phyloP scores from a whole-genome alignment of 2,888 invertebrate species.

The Unio delphinus region DNA sequence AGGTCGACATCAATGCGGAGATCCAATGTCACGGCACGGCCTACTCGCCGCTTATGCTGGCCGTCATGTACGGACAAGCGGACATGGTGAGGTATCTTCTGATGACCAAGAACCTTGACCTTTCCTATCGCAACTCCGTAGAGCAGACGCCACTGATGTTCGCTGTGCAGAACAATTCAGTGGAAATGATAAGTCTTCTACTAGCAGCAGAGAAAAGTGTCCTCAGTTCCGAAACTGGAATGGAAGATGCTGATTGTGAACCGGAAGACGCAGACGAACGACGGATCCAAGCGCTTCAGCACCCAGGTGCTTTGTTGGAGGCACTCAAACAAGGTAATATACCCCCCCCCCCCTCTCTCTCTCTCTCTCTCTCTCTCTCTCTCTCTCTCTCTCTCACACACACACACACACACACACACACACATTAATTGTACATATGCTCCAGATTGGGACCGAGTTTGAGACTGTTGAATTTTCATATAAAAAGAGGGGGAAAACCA shows the following conservation, averaged over 20 bases:
- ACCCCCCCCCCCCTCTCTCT: too few relatives aligned
- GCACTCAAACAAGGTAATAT: constrained; percentile 29
- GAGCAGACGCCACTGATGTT: constrained; percentile 30
- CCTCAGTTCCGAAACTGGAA: background rate
- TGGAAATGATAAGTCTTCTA: constrained; percentile 25
- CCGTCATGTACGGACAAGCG: constrained; percentile 24
- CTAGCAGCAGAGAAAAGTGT: constrained; percentile 23
- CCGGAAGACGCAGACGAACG: too few relatives aligned
- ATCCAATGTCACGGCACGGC: constrained; percentile 28
- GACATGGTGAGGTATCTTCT: constrained; percentile 32
- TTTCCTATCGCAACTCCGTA: constrained; percentile 27
- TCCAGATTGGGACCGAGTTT: too few relatives aligned
- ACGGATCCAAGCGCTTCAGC: constrained; percentile 9
- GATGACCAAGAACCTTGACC: constrained; percentile 20
- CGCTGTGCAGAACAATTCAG: constrained; percentile 31
- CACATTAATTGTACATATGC: too few relatives aligned
- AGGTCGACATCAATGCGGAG: constrained; percentile 29
- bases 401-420: too few relatives aligned
- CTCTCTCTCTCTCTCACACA: too few relatives aligned
- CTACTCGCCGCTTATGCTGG: constrained; percentile 31
- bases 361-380: too few relatives aligned
- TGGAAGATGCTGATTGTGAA: too few relatives aligned
- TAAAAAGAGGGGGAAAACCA: too few relatives aligned
- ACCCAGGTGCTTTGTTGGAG: constrained; percentile 33
- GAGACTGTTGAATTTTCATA: too few relatives aligned